phyloP scores from a whole-genome alignment of 2,113 vertebrate genomes.

The Varanus komodoensis region DNA sequence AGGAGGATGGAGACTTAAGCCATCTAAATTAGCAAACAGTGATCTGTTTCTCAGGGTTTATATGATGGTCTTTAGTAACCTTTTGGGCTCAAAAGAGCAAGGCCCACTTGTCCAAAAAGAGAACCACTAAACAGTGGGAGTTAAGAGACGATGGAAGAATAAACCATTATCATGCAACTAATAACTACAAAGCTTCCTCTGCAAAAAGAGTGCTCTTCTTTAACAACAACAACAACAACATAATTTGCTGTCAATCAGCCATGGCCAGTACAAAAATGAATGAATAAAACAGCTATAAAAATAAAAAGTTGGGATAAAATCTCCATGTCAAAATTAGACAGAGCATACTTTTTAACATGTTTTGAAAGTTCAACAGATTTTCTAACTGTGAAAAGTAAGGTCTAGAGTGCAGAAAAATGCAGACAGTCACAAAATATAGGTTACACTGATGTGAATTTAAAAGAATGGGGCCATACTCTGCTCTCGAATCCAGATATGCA shows the following conservation, averaged over 20 bases:
- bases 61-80: background rate
- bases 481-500: background rate
- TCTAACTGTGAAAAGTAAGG: background rate
- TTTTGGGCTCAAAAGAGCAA: background rate
- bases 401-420: background rate
- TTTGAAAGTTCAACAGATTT: background rate
- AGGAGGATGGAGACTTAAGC: background rate
- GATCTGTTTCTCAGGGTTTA: background rate
- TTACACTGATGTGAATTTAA: background rate
- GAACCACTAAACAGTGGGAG: background rate
- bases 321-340: background rate
- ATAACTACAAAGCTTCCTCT: background rate
- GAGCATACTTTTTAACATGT: background rate
- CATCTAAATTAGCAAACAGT: background rate
- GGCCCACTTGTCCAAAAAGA: background rate
- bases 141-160: slow-evolving; percentile 1
- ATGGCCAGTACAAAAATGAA: background rate
- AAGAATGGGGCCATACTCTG: background rate
- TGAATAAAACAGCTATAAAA: background rate
- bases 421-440: background rate
- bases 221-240: rapidly evolving
- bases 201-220: background rate
- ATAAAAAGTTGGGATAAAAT: background rate
- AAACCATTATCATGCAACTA: background rate
- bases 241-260: background rate